Evolutionary conservation across 2,113 vertebrate genomes (phyloP).

Genomic region (Anolis sagrei): DNA sequence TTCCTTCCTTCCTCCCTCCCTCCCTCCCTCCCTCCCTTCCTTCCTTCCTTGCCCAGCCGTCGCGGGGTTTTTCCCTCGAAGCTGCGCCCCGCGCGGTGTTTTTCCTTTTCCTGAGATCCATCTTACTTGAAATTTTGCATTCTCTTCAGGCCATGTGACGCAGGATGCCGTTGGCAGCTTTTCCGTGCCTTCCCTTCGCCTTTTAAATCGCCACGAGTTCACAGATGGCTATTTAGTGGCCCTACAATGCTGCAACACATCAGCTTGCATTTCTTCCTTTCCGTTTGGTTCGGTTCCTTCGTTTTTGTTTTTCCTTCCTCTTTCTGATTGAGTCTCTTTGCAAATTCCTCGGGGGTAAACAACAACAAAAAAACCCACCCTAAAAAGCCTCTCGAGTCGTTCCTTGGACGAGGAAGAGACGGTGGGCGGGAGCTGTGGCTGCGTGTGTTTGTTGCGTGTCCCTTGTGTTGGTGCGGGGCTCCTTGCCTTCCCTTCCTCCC

Average conservation of each 20-base stretch:
- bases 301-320: no score
- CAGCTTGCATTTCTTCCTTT: constrained; percentile 83
- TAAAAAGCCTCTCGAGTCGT: constrained; percentile 65
- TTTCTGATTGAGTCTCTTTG: constrained; percentile 1
- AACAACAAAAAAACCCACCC: neutral
- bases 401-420: constrained; percentile 62
- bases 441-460: constrained; percentile 78
- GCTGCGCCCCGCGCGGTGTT: constrained; percentile 62
- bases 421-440: constrained; percentile 78
- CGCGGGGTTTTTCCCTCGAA: constrained; percentile 61
- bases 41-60: neutral
- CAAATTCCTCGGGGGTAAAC: no score
- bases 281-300: no score
- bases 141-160: constrained; percentile 88
- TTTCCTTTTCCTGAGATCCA: constrained; percentile 80
- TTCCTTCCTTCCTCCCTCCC: no score
- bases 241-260: constrained; percentile 99
- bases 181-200: constrained; percentile 95
- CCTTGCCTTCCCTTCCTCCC: no score
- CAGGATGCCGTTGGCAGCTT: constrained; percentile 90
- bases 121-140: constrained; percentile 87
- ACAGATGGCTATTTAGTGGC: constrained; percentile 98
- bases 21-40: no score
- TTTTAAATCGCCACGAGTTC: constrained; percentile 96
- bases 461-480: no score